Percentiles rank a stretch among this genome's conserved stretches.
These are phyloP conservation scores for Sitodiplosis mosellana DNA, from an alignment of 1,140 invertebrate species.

Conservation along the genomic window DNA sequence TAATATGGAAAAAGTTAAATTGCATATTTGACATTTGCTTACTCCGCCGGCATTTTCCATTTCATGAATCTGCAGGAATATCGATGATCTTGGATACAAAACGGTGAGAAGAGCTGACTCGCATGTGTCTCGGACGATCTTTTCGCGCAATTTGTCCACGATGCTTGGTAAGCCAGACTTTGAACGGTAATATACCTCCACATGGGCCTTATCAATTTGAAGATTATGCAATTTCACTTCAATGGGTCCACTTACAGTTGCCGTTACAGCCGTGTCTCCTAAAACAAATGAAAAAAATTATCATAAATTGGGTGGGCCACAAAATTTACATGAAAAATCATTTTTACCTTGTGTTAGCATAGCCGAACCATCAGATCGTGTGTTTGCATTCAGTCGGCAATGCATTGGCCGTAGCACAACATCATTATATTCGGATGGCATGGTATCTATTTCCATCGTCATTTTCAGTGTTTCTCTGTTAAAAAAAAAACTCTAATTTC, in stretches of 20 bases:
- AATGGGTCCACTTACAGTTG: constrained; percentile 64
- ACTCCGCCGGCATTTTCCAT: constrained; percentile 69
- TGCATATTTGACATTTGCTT: constrained; percentile 14
- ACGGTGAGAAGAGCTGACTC: constrained; percentile 47
- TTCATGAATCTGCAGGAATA: constrained; percentile 69
- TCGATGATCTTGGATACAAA: constrained; percentile 56
- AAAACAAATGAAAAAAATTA: constrained; percentile 15
- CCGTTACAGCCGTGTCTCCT: constrained; percentile 60
- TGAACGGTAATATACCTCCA: constrained; percentile 60
- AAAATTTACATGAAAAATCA: constrained; percentile 4
- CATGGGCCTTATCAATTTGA: constrained; percentile 51
- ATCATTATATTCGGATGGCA: too few species aligned
- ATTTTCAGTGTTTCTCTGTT: too few species aligned
- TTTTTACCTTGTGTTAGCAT: constrained; percentile 45
- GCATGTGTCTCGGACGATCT: constrained; percentile 53
- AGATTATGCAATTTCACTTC: constrained; percentile 63
- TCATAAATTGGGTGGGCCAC: constrained; percentile 3
- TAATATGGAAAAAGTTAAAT: neutral
- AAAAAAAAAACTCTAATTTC: too few species aligned
- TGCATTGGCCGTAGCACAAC: constrained; percentile 25
- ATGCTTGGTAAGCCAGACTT: constrained; percentile 57
- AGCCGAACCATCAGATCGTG: constrained; percentile 53
- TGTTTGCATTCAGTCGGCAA: constrained; percentile 48
- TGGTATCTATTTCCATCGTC: too few species aligned
- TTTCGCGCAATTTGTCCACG: constrained; percentile 52